A percentile compares a stretch with the other conserved stretches of the same genome.
phyloP scores from a whole-genome alignment of 2,888 invertebrate genomes.

The Microplitis deprimator region DNA sequence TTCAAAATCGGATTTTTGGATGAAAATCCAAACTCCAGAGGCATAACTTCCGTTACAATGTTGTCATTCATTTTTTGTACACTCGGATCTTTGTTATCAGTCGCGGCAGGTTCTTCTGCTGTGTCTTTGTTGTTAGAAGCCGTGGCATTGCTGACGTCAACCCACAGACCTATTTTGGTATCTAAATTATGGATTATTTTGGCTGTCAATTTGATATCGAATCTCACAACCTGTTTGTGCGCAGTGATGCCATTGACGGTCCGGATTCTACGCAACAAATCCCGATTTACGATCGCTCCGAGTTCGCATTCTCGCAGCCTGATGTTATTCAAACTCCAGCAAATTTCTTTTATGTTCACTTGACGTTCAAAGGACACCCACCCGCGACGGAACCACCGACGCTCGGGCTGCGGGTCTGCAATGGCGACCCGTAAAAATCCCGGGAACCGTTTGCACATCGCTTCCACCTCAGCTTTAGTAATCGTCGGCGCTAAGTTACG shows the following conservation, averaged over 20 bases:
- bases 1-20: conserved; percentile 94
- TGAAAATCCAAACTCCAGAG: conserved; percentile 78
- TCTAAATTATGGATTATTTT: conserved; percentile 93
- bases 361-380: conserved; percentile 98
- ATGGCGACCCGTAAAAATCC: conserved; percentile 96
- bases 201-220: conserved; percentile 94
- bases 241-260: conserved; percentile 92
- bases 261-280: conserved; percentile 93
- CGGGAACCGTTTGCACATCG: conserved; percentile 90
- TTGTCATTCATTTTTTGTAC: conserved; percentile 54
- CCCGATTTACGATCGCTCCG: conserved; percentile 96
- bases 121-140: conserved; percentile 55
- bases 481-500: conserved; percentile 96
- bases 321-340: conserved; percentile 98
- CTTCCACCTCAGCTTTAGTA: conserved; percentile 96
- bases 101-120: conserved; percentile 64
- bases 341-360: conserved; percentile 99
- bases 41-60: conserved; percentile 61
- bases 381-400: conserved; percentile 96
- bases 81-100: conserved; percentile 52
- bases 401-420: conserved; percentile 96
- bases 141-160: conserved; percentile 69
- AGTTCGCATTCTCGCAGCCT: conserved; percentile 91
- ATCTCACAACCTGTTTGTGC: conserved; percentile 89
- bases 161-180: conserved; percentile 87